Evolutionary conservation across 2,888 invertebrate genomes (phyloP).

Genomic region (Allolobophora icterica): DNA sequence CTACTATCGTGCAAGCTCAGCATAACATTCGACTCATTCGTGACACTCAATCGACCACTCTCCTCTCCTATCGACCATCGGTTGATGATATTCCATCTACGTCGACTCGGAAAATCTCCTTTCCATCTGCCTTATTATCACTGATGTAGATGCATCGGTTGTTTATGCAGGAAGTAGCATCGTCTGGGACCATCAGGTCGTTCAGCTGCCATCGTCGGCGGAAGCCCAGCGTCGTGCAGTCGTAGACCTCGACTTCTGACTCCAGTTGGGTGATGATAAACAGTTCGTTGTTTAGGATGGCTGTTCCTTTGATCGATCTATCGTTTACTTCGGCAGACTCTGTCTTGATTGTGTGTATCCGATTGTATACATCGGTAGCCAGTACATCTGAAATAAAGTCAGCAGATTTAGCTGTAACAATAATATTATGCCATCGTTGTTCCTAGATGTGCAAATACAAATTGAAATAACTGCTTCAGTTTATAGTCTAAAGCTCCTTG

Average conservation of each 20-base stretch:
- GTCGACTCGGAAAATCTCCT: not conserved
- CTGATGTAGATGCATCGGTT: constrained; percentile 4
- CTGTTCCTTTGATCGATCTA: not conserved
- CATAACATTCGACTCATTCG: not conserved
- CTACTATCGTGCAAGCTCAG: not conserved
- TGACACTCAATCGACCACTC: not conserved
- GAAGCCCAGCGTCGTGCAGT: not conserved
- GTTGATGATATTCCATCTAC: constrained; percentile 13
- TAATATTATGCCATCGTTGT: too few species aligned
- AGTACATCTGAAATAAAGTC: not conserved
- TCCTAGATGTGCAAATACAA: too few species aligned
- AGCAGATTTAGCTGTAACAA: not conserved
- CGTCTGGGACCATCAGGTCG: not conserved
- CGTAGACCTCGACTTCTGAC: constrained; percentile 18
- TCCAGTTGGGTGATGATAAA: not conserved
- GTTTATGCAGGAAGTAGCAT: not conserved
- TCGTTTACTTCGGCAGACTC: not conserved
- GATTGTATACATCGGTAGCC: not conserved
- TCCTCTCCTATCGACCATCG: not conserved
- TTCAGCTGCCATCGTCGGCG: not conserved
- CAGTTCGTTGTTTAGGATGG: constrained; percentile 14
- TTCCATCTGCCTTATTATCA: not conserved
- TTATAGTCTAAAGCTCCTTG: too few species aligned
- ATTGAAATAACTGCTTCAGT: too few species aligned
- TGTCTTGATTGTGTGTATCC: not conserved